phyloP scores from a whole-genome alignment of 2,113 vertebrate species.

The Taxidea taxus region DNA sequence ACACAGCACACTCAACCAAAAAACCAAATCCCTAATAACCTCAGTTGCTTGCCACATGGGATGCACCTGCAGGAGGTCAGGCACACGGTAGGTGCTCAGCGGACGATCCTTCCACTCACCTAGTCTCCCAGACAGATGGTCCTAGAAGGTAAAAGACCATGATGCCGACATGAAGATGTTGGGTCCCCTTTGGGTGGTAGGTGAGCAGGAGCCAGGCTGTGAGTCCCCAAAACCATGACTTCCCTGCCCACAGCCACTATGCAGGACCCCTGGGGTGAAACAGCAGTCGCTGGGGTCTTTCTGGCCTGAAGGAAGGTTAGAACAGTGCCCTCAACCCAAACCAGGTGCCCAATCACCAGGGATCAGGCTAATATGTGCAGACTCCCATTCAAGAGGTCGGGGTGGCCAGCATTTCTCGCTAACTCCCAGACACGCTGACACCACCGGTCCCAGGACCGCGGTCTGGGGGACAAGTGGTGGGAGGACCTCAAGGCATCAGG shows the following conservation, averaged over 20 bases:
- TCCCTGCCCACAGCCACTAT: not conserved
- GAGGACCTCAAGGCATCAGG: not conserved
- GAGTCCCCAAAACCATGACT: not conserved
- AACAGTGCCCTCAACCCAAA: fast-evolving
- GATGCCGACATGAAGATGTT: fast-evolving
- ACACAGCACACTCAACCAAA: not conserved
- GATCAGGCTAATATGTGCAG: too few relatives aligned
- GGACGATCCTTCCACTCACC: too few relatives aligned
- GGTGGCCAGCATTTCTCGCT: not conserved
- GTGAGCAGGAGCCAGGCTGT: not conserved
- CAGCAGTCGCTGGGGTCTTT: not conserved
- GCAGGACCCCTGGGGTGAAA: too few relatives aligned
- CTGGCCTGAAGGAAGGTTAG: not conserved
- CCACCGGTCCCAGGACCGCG: not conserved
- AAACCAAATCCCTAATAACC: not conserved
- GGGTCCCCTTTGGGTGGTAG: not conserved
- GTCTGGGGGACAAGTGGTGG: not conserved
- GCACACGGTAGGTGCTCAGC: not conserved
- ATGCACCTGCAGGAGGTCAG: not conserved
- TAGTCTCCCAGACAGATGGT: not conserved
- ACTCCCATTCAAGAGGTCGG: not conserved
- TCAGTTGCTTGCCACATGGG: fast-evolving
- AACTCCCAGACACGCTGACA: not conserved
- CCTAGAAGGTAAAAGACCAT: not conserved
- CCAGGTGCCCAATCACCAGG: fast-evolving